Base-by-base conservation (phyloP, 2,113 vertebrate genomes). In the Coptodon bakossiorum region DNA sequence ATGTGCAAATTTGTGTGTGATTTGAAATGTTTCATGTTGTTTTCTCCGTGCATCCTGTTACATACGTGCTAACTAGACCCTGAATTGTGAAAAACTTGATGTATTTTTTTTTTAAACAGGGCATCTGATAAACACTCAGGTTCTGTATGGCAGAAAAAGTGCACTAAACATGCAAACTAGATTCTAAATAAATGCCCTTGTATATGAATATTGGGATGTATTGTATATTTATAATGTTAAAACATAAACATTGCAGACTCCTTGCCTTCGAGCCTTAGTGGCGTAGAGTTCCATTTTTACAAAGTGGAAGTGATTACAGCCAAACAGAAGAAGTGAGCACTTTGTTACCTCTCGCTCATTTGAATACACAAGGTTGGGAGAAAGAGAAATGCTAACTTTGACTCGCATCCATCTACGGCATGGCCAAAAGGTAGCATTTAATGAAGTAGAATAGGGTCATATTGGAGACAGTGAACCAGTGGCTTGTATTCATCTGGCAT, bases 391-490 rank as follows among this genome's bases (percentile, higher is more conserved):
- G 97, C 98, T 98, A 98, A 99, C 98, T 99, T 98, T 98, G 97
- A 98, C 97, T 98, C 97, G 96, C 97, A 98, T 97, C 97, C 97
- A 98, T 98, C 97, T 97, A 97, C 97, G 97, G 97, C 97, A 98
- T 98, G 97, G 97, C 98, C 98, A 98, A 98, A 98, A 99, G 98
- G 98, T 98, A 98, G 96, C 73, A 78, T 78, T 78, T 52, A 78
- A 78, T 52, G 73, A 78, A 52, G 73, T 78, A 52, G 45, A 34
- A 78, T 1, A 31, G 73, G 45, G 73, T 52, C 73, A 78, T 78
- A 34, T 50, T 78, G 27, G 27, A 78, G 45, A 0, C 4, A 0
- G 45, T 13, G 45, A 31, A 78, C 10, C 73, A 52, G 27, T 31
- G 45, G 52, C 43, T 78, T 52, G 73, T 76, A 50, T 76, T 76